These are phyloP conservation scores for Diplogasteroides magnus DNA, from an alignment of 1,140 invertebrate genomes.

Conservation along the genomic window DNA sequence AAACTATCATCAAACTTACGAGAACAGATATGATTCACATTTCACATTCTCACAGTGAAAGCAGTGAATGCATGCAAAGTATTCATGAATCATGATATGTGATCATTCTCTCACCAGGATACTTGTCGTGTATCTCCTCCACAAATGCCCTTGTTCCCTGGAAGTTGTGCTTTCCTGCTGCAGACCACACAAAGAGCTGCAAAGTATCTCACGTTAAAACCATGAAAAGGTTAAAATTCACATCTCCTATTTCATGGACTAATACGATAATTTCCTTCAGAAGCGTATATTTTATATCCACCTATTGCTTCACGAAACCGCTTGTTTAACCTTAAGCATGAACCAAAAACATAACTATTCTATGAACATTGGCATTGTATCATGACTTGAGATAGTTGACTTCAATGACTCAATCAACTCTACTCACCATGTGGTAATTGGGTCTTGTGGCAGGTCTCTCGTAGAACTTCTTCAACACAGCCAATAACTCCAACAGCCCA, in stretches of 20 bases:
- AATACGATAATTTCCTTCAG: too few relatives aligned
- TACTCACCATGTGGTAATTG: slow-evolving; percentile 66
- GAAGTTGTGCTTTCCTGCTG: slow-evolving; percentile 89
- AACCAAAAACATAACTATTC: too few relatives aligned
- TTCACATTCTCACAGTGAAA: slow-evolving; percentile 18
- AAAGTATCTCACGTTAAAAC: neutral
- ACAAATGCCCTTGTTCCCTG: slow-evolving; percentile 92
- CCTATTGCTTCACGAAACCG: too few relatives aligned
- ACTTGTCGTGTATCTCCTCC: slow-evolving; percentile 78
- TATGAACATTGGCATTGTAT: too few relatives aligned
- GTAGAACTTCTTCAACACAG: slow-evolving; percentile 87
- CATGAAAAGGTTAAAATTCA: neutral
- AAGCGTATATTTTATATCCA: too few relatives aligned
- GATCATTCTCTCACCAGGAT: slow-evolving; percentile 65
- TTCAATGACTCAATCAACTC: too few relatives aligned
- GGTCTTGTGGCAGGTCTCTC: slow-evolving; percentile 72
- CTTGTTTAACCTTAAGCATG: too few relatives aligned
- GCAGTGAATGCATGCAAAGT: slow-evolving; percentile 10
- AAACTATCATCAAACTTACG: too few relatives aligned
- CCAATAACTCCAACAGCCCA: slow-evolving; percentile 77
- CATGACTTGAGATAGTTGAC: too few relatives aligned
- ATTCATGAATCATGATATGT: neutral
- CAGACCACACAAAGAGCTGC: slow-evolving; percentile 76
- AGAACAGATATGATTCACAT: too few relatives aligned
- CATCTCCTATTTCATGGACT: too few relatives aligned